Percentiles rank a stretch among this genome's conserved stretches.
These are phyloP conservation scores for Anarrhichthys ocellatus DNA, from an alignment of 2,113 vertebrate species.

Conservation along the genomic window DNA sequence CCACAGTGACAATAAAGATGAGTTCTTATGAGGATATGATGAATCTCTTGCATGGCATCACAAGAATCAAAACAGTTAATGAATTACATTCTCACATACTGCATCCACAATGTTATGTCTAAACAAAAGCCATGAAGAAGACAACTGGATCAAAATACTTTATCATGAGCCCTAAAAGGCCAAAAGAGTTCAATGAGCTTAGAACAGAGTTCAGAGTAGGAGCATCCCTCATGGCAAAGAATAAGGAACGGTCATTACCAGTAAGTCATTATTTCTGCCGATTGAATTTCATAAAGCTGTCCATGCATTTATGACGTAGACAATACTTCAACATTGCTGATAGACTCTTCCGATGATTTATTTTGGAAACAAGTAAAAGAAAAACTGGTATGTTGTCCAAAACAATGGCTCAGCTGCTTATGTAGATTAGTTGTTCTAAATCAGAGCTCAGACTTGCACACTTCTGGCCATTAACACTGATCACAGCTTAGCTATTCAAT, in stretches of 20 bases:
- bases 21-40: background rate
- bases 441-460: background rate
- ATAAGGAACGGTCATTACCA: background rate
- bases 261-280: background rate
- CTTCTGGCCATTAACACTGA: background rate
- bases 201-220: background rate
- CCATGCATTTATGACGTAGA: too few relatives aligned
- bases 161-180: background rate
- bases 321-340: background rate
- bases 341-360: background rate
- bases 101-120: too few relatives aligned
- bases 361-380: background rate
- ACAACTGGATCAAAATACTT: background rate
- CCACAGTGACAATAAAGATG: constrained; percentile 7
- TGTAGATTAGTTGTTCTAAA: background rate
- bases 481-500: background rate
- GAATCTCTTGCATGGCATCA: background rate
- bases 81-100: too few relatives aligned
- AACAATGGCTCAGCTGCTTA: background rate
- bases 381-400: background rate
- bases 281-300: background rate
- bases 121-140: background rate
- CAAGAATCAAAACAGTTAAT: background rate
- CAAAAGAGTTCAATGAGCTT: background rate
- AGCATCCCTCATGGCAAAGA: background rate